Percentiles rank a stretch among this genome's conserved stretches.
phyloP scores from a whole-genome alignment of 1,140 invertebrate species.

The Nasonia giraulti region DNA sequence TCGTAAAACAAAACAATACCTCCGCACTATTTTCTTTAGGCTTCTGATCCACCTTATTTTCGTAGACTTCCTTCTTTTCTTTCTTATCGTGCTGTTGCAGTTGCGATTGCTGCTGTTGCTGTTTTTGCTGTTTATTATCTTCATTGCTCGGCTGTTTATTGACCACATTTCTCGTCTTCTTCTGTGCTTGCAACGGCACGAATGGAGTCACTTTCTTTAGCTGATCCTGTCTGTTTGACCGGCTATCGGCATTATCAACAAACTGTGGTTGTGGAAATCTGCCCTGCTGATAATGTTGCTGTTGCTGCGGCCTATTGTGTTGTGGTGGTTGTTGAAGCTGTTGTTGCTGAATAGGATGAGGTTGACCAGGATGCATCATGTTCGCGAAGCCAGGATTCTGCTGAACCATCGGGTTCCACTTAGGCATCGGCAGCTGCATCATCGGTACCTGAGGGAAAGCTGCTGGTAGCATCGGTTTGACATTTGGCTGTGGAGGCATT shows the following conservation, averaged over 20 bases:
- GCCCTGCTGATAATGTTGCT: neutral
- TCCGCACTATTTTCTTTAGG: slow-evolving; percentile 55
- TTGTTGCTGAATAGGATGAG: neutral
- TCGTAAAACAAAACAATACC: slow-evolving; percentile 36
- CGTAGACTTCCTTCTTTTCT: slow-evolving; percentile 37
- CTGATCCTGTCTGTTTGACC: neutral
- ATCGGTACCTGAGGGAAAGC: slow-evolving; percentile 47
- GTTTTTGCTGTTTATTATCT: slow-evolving; percentile 33
- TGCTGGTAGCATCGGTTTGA: slow-evolving; percentile 38
- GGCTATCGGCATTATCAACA: neutral
- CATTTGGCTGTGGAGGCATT: slow-evolving; percentile 26
- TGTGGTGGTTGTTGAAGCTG: neutral
- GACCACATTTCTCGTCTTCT: slow-evolving; percentile 64
- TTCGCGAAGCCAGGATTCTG: slow-evolving; percentile 32
- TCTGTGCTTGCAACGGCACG: slow-evolving; percentile 73
- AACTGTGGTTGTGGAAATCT: slow-evolving; percentile 8
- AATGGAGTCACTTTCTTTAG: slow-evolving; percentile 63
- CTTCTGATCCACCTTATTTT: slow-evolving; percentile 48
- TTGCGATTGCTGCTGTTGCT: slow-evolving; percentile 30
- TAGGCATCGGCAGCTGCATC: slow-evolving; percentile 54
- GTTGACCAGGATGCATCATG: neutral
- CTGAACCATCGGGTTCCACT: slow-evolving; percentile 56
- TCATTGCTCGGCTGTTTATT: slow-evolving; percentile 21
- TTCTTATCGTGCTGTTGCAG: slow-evolving; percentile 19
- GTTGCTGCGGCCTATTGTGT: neutral